Conservation (phyloP, 2,113 vertebrate genomes). For the Coptodon bakossiorum region DNA sequence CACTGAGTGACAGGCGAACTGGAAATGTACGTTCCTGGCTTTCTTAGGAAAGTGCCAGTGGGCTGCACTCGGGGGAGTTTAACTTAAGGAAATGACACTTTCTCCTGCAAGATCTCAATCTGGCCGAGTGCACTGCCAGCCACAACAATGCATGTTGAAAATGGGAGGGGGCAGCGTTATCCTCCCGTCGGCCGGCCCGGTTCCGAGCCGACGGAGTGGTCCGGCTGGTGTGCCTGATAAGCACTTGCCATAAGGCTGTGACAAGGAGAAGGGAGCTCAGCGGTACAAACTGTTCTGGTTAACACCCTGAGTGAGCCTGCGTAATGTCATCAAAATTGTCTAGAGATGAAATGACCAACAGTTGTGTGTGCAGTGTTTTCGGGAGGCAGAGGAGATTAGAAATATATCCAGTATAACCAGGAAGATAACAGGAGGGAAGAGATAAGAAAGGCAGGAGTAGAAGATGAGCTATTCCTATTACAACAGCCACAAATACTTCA, state of each 20-base stretch:
- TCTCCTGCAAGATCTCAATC: constrained; percentile 78
- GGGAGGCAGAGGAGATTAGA: background rate
- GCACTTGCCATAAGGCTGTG: constrained; percentile 51
- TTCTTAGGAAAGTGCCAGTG: constrained; percentile 23
- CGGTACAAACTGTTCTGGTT: constrained; percentile 10
- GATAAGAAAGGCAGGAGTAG: background rate
- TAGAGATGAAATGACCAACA: background rate
- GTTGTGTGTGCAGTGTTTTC: background rate
- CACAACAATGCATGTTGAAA: constrained; percentile 84
- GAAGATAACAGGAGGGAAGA: background rate
- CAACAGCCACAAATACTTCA: background rate
- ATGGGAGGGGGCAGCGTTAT: constrained; percentile 47
- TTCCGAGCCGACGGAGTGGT: constrained; percentile 63
- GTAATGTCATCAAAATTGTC: constrained; percentile 16
- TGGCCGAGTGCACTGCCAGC: constrained; percentile 66
- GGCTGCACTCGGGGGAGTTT: background rate
- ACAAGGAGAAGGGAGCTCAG: background rate
- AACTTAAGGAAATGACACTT: constrained; percentile 75
- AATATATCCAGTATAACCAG: background rate
- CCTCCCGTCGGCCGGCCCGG: constrained; percentile 32
- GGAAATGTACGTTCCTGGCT: constrained; percentile 13
- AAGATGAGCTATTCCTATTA: background rate
- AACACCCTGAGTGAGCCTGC: background rate
- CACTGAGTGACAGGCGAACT: constrained; percentile 43
- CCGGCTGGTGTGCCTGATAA: constrained; percentile 78